Evolutionary conservation across 2,113 vertebrate species (phyloP).

Genomic region (Etia nguti): DNA sequence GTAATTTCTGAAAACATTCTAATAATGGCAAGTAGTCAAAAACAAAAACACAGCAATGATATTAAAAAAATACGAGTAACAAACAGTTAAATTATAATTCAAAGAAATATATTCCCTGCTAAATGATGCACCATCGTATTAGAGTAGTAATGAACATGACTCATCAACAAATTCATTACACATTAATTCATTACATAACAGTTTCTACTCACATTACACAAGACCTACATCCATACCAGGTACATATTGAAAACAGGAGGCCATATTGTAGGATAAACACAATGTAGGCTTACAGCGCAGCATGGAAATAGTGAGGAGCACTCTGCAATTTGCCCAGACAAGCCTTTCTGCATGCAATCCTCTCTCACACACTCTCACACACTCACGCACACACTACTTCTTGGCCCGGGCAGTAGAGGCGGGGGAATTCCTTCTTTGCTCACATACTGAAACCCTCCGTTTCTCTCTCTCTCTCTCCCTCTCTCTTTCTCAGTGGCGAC

Average conservation of each 20-base stretch:
- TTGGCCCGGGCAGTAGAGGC: conserved; percentile 68
- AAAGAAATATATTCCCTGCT: neutral
- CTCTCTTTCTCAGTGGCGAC: conserved; percentile 45
- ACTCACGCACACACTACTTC: conserved; percentile 55
- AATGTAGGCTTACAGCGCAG: conserved; percentile 18
- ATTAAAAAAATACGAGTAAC: neutral
- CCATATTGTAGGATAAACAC: conserved; percentile 48
- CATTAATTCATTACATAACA: conserved; percentile 55
- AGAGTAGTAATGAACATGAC: conserved; percentile 38
- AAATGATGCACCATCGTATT: conserved; percentile 4
- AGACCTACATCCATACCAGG: conserved; percentile 41
- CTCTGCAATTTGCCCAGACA: conserved; percentile 73
- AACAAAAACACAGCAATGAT: conserved; percentile 2
- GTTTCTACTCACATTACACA: conserved; percentile 51
- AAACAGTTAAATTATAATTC: neutral
- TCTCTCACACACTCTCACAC: conserved; percentile 6
- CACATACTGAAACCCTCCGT: conserved; percentile 67
- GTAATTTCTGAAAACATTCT: neutral
- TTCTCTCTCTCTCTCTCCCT: conserved; percentile 13
- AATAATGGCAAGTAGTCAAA: neutral
- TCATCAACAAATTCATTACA: conserved; percentile 55
- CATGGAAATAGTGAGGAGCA: conserved; percentile 63
- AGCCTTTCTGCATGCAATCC: conserved; percentile 58
- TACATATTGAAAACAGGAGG: conserved; percentile 38
- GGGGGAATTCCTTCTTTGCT: conserved; percentile 78